These are phyloP conservation scores for Ephydatia muelleri DNA, from an alignment of 37 sponge, comb jelly and placozoan species.

Conservation along the genomic window DNA sequence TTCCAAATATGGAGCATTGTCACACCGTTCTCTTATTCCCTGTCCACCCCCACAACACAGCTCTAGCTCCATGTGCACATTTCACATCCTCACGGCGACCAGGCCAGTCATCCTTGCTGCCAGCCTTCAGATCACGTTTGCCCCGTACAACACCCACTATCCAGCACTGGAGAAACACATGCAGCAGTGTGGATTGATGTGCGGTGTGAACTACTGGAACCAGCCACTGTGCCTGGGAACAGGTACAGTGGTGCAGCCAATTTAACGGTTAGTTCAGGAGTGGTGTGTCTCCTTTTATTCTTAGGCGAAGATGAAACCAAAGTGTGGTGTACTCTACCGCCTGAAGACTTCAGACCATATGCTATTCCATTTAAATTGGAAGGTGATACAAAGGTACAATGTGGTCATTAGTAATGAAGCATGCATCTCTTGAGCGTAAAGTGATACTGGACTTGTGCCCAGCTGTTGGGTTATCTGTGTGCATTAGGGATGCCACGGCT, in stretches of 20 bases:
- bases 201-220: slow-evolving; percentile 50
- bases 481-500: too few species aligned
- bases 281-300: too few species aligned
- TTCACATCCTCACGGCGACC: slow-evolving; percentile 55
- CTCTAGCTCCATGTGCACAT: slow-evolving; percentile 44
- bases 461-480: too few species aligned
- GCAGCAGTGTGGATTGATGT: slow-evolving; percentile 27
- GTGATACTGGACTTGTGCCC: too few species aligned
- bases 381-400: slow-evolving; percentile 49
- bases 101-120: slow-evolving; percentile 51
- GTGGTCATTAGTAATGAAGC: too few species aligned
- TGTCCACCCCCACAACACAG: slow-evolving; percentile 19
- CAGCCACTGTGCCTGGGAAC: slow-evolving; percentile 26
- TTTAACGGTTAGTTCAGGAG: not conserved
- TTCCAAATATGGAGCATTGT: not conserved
- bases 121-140: slow-evolving; percentile 45
- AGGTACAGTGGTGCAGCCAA: not conserved
- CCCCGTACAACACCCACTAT: slow-evolving; percentile 81
- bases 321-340: slow-evolving; percentile 46
- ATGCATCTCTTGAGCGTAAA: too few species aligned
- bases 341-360: slow-evolving; percentile 33
- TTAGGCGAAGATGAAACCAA: slow-evolving; percentile 17
- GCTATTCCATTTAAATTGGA: slow-evolving; percentile 54
- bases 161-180: slow-evolving; percentile 56
- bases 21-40: not conserved